These are phyloP conservation scores for Cotesia typhae DNA, from an alignment of 1,140 invertebrate species.

Conservation along the genomic window DNA sequence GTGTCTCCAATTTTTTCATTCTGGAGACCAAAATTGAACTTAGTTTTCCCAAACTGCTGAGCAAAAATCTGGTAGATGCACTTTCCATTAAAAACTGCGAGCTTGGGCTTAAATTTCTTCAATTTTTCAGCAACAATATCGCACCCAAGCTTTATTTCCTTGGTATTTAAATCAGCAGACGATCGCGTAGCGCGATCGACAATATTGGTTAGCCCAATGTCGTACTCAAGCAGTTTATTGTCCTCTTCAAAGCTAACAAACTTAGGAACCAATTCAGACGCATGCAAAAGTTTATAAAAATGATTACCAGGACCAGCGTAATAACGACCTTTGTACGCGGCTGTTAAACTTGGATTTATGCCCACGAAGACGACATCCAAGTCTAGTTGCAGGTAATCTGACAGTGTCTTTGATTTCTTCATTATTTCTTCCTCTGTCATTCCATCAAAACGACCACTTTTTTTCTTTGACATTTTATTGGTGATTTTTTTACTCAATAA, in stretches of 20 bases:
- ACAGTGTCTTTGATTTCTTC: constrained; percentile 50
- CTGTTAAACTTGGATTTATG: constrained; percentile 62
- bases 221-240: constrained; percentile 50
- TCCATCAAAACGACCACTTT: constrained; percentile 55
- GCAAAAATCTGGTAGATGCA: constrained; percentile 61
- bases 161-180: constrained; percentile 55
- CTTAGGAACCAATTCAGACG: constrained; percentile 51
- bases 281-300: constrained; percentile 61
- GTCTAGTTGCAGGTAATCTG: constrained; percentile 54
- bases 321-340: constrained; percentile 60
- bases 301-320: constrained; percentile 64
- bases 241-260: constrained; percentile 56
- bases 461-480: constrained; percentile 43
- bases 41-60: constrained; percentile 43
- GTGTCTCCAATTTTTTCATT: constrained; percentile 50
- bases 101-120: constrained; percentile 55
- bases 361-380: constrained; percentile 61
- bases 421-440: constrained; percentile 55
- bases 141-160: constrained; percentile 59
- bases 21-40: constrained; percentile 60
- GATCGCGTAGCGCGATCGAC: constrained; percentile 59
- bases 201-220: constrained; percentile 62
- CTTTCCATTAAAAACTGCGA: constrained; percentile 63
- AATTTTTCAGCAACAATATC: constrained; percentile 53
- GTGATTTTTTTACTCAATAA: neutral